Conservation (phyloP, 1,140 invertebrate species). For the Globodera rostochiensis region DNA sequence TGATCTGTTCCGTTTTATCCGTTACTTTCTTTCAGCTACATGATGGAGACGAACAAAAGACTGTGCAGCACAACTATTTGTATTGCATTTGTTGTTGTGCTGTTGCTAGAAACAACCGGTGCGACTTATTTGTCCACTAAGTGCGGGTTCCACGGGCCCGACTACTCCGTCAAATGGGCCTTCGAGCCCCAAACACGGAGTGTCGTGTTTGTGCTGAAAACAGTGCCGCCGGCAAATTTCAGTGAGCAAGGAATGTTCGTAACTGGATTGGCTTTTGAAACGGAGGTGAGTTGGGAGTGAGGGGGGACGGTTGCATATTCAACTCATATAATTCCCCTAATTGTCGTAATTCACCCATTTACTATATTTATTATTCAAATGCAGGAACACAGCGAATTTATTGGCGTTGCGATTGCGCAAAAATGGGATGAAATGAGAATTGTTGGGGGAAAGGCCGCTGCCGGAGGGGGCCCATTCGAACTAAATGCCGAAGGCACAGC, state of each 20-base stretch:
- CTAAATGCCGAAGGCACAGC: not conserved
- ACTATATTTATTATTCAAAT: not conserved
- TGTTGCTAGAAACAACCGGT: not conserved
- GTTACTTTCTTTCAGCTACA: not conserved
- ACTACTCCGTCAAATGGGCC: constrained; percentile 51
- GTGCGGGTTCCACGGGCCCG: constrained; percentile 37
- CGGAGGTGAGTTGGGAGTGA: not conserved
- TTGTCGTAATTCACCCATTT: not conserved
- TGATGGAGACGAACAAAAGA: too few species aligned
- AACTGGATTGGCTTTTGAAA: constrained; percentile 49
- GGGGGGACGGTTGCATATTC: not conserved
- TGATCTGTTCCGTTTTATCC: not conserved
- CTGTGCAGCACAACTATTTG: not conserved
- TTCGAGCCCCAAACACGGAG: constrained; percentile 46
- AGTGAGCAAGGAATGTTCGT: not conserved
- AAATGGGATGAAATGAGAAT: not conserved
- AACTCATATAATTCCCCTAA: not conserved
- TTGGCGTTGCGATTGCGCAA: constrained; percentile 8
- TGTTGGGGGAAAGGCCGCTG: not conserved
- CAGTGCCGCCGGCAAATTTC: constrained; percentile 27
- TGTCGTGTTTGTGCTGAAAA: constrained; percentile 51
- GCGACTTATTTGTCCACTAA: not conserved
- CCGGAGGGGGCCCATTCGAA: not conserved
- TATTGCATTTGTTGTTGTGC: not conserved
- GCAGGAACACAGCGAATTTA: constrained; percentile 15